Evolutionary conservation across 2,888 invertebrate species (phyloP), one percentile per base, ranked within the genome.

Genomic region (Leptogaster cylindrica): DNA sequence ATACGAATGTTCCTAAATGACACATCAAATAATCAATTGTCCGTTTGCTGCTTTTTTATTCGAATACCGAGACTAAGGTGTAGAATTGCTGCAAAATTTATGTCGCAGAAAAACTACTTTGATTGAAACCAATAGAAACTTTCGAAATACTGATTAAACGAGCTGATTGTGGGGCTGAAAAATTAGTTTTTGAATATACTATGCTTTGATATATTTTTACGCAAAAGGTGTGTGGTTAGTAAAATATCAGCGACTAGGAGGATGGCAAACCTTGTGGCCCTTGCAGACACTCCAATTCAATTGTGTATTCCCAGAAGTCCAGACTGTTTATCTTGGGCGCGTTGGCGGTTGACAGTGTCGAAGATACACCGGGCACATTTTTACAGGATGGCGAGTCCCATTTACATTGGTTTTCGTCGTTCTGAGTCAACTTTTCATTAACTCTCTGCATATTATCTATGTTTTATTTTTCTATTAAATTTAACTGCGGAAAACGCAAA

Each of bases 241-340:
- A n/a, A 31, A 6, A 6, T 31, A 31, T 10, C 31, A 31, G 10
- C 10, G 6, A 31, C 6, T 8, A 31, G 1, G n/a, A n/a, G n/a
- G n/a, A 41, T 2, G 28, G 70, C 72, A 73, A 80, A 90, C 90
- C 90, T 89, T 90, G 87, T 71, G 87, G 88, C 75, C 89, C 90
- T 78, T 89, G 86, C 74, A 91, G 83, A 79, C 90, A 91, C 78
- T 91, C 91, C 81, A 92, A 82, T 79, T 92, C 92, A 74, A 92
- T 89, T 51, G 90, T 89, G 78, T 92, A 92, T 84, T 92, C 92
- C 92, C 92, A 92, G 75, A 88, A 87, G 78, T 92, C 92, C 79
- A 92, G 81, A 61, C 91, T 90, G 76, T 87, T 89, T 73, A 88
- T 81, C 66, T 73, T 74, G 12, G 76, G 75, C 39, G 76, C 66